Evolutionary conservation across 2,888 invertebrate species (phyloP).

Genomic region (Bruchidius siliquastri): DNA sequence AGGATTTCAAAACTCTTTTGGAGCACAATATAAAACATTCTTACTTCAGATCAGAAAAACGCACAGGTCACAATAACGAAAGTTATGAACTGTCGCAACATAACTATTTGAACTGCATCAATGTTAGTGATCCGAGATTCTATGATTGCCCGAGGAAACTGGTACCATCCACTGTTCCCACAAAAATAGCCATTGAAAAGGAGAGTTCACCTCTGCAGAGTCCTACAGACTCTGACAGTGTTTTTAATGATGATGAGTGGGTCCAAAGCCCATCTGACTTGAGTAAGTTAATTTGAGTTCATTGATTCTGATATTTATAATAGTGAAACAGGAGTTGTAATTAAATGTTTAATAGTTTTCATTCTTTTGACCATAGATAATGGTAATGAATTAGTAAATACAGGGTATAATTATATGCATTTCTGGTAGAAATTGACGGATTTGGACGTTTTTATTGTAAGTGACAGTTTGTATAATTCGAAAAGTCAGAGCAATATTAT

Average conservation of each 20-base stretch:
- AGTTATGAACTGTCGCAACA: conserved; percentile 28
- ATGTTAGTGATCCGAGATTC: conserved; percentile 51
- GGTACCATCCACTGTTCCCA: conserved; percentile 19
- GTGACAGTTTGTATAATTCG: too few species aligned
- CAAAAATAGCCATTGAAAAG: conserved; percentile 28
- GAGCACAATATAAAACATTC: conserved; percentile 37
- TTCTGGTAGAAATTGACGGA: too few species aligned
- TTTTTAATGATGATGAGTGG: conserved; percentile 68
- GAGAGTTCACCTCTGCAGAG: conserved; percentile 54
- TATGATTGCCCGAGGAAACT: conserved; percentile 49
- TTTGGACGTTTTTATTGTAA: too few species aligned
- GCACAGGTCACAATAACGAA: conserved; percentile 19
- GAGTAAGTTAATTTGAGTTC: conserved; percentile 25
- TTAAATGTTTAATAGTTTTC: too few species aligned
- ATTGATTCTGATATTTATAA: too few species aligned
- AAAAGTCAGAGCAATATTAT: too few species aligned
- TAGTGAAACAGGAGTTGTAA: too few species aligned
- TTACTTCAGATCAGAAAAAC: conserved; percentile 20
- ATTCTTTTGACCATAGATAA: too few species aligned
- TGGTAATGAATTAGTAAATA: too few species aligned
- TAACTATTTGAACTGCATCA: conserved; percentile 39
- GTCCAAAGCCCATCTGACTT: conserved; percentile 48
- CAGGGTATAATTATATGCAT: too few species aligned
- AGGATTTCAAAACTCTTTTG: conserved; percentile 38
- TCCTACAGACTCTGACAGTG: conserved; percentile 61